Base-by-base conservation (phyloP, 2,113 vertebrate species). In the Pyxicephalus adspersus region DNA sequence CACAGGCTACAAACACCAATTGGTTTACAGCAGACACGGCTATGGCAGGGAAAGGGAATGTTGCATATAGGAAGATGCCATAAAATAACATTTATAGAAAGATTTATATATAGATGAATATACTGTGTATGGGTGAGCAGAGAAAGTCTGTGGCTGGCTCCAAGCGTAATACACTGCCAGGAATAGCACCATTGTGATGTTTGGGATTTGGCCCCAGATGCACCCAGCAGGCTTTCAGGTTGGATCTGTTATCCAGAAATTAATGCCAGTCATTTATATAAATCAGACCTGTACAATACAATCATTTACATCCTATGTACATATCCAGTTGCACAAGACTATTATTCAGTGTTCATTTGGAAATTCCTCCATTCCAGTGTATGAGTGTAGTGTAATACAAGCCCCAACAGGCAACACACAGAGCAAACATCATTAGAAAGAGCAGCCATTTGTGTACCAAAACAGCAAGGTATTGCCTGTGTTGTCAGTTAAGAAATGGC, bases 271-370 rank as follows among this genome's bases (percentile, higher is more conserved):
- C 17, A 38, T 8, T 78, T 78, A 25, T 78, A 78, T 52, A 78
- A 18, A 58, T 9, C 5, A 26, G 51, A 34, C 5, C 45, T 55
- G 15, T 50, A 68, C 52, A 45, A 68, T 38, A 38, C 26, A 45
- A 22, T 65, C 28, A 78, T 78, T 67, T 78, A 78, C 76, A 78
- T 78, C 29, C 9, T 65, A 67, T 78, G 64, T 78, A 67, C 76
- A 78, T 5, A 58, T 13, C 25, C 18, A 17, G 60, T 54, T 54
- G 23, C 50, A 72, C 51, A 55, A 72, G 22, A 45, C 38, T 52
- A 45, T 45, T 45, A 45, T 45, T 51, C 63, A 19, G 63, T 34
- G 63, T 29, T 31, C 8, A 20, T 31, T 65, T 18, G 34, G 7
- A 26, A 2, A 25, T 22, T 15, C 26, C 28, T 15, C 26, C 8